A percentile compares a stretch with the other conserved stretches of the same genome.
Conservation (phyloP, 2,888 invertebrate species). For the Andricus curvator region DNA sequence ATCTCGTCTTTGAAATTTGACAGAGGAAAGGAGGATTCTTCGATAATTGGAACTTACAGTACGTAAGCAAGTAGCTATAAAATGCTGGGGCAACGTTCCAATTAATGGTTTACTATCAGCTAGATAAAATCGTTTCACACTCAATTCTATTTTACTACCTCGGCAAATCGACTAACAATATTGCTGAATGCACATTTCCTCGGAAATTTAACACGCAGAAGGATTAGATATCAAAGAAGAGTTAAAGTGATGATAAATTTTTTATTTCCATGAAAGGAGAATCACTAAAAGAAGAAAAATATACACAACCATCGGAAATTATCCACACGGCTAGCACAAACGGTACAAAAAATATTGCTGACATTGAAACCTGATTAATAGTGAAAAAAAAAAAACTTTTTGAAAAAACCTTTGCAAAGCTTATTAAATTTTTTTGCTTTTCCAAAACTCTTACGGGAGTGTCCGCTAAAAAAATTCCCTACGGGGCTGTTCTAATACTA, state of each 20-base stretch:
- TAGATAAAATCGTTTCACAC: background rate
- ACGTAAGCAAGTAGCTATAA: background rate
- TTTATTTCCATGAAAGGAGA: no score
- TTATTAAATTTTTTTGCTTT: no score
- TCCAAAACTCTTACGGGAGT: no score
- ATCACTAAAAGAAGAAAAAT: no score
- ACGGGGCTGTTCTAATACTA: no score
- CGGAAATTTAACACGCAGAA: background rate
- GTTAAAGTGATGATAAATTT: background rate
- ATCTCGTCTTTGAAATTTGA: background rate
- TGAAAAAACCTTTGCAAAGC: no score
- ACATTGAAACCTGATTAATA: no score
- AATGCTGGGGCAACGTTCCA: background rate
- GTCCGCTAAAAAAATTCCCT: no score
- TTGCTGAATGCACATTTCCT: slow-evolving; percentile 7
- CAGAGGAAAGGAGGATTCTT: background rate
- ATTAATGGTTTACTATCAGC: slow-evolving; percentile 2
- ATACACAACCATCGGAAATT: no score
- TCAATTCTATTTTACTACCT: background rate
- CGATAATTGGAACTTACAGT: background rate
- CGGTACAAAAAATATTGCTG: no score
- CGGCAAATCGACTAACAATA: background rate
- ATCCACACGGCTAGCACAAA: no score
- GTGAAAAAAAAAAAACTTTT: no score
- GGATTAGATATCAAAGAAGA: background rate